phyloP scores from a whole-genome alignment of 1,140 invertebrate species.

The Panagrolaimus sp. region DNA sequence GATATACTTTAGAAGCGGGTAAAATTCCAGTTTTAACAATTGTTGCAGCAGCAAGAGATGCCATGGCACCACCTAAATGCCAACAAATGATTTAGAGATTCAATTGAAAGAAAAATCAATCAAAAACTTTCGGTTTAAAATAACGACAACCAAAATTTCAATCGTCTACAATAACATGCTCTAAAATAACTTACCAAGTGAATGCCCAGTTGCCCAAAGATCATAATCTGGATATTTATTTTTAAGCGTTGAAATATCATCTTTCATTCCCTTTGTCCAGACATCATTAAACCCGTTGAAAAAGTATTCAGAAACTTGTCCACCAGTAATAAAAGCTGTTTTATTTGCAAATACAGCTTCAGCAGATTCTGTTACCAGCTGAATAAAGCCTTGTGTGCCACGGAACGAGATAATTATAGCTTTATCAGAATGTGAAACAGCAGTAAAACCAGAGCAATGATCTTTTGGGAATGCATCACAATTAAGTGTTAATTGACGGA shows the following conservation, averaged over 20 bases:
- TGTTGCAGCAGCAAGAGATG: slow-evolving; percentile 36
- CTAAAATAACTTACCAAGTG: slow-evolving; percentile 28
- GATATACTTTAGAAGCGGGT: slow-evolving; percentile 24
- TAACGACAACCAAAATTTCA: too few species aligned
- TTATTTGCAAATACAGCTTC: slow-evolving; percentile 32
- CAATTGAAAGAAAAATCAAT: too few species aligned
- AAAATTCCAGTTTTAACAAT: slow-evolving; percentile 23
- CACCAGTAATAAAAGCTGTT: slow-evolving; percentile 26
- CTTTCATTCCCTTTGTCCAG: slow-evolving; percentile 34
- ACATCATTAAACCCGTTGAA: slow-evolving; percentile 33
- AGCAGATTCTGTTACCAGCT: slow-evolving; percentile 37
- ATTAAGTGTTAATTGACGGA: slow-evolving; percentile 19
- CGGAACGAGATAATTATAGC: slow-evolving; percentile 42
- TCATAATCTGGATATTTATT: slow-evolving; percentile 33
- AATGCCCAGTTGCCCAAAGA: slow-evolving; percentile 46
- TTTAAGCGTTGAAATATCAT: slow-evolving; percentile 25
- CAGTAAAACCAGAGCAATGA: slow-evolving; percentile 41
- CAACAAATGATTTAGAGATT: too few species aligned
- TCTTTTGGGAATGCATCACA: slow-evolving; percentile 36
- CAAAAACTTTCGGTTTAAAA: too few species aligned
- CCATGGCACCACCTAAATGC: slow-evolving; percentile 43
- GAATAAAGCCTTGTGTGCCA: slow-evolving; percentile 45
- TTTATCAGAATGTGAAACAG: slow-evolving; percentile 29
- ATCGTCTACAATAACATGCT: too few species aligned
- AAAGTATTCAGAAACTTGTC: slow-evolving; percentile 40